phyloP scores from a whole-genome alignment of 1,140 invertebrate genomes.

The Lethocerus indicus region DNA sequence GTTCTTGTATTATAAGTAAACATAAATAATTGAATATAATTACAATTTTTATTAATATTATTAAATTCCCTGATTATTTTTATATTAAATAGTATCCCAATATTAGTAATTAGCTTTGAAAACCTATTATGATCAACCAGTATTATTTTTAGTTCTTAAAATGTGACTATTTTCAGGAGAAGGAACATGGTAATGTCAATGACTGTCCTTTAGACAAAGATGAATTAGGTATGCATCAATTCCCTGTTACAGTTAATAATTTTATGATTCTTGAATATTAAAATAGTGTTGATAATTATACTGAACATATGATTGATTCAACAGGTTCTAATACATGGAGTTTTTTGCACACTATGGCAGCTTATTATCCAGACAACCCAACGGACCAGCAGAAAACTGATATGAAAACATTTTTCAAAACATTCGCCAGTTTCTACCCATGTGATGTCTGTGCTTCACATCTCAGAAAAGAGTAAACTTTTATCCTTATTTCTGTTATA shows the following conservation, averaged over 20 bases:
- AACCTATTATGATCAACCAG: not conserved
- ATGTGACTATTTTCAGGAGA: not conserved
- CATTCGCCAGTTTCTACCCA: slow-evolving; percentile 87
- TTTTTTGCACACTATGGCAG: slow-evolving; percentile 92
- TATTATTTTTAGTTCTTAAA: not conserved
- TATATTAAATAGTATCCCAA: not conserved
- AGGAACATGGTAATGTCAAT: not conserved
- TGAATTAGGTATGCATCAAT: slow-evolving; percentile 13
- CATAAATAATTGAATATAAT: not conserved
- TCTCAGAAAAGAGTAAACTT: slow-evolving; percentile 54
- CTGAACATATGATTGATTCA: slow-evolving; percentile 6
- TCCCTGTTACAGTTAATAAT: not conserved
- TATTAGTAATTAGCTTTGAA: not conserved
- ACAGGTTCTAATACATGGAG: slow-evolving; percentile 72
- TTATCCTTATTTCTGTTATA: not conserved
- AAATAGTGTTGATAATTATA: not conserved
- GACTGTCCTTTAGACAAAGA: slow-evolving; percentile 18
- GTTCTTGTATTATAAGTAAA: not conserved
- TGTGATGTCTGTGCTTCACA: slow-evolving; percentile 87
- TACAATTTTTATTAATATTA: not conserved
- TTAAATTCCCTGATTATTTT: not conserved
- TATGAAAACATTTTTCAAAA: slow-evolving; percentile 66
- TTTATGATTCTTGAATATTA: not conserved
- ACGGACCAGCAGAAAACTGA: slow-evolving; percentile 47
- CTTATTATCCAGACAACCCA: slow-evolving; percentile 83